These are phyloP conservation scores for Pantherophis alleghaniensis DNA, from an alignment of 2,797 vertebrate genomes.

Conservation along the genomic window DNA sequence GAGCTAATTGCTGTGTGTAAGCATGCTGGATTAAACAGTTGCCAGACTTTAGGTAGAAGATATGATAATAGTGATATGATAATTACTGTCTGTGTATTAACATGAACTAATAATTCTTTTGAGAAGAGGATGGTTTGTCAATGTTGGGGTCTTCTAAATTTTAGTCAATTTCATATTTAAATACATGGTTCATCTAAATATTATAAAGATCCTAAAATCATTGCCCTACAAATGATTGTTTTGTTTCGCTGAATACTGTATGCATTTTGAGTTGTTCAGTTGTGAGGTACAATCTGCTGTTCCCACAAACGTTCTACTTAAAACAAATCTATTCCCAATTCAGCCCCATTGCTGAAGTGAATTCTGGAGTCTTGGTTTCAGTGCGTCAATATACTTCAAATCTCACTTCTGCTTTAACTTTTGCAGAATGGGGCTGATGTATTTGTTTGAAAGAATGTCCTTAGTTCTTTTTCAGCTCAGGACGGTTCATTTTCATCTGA, in stretches of 20 bases:
- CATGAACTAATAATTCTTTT: background rate
- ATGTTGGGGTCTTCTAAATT: rapidly evolving
- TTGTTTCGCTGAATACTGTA: background rate
- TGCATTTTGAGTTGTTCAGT: background rate
- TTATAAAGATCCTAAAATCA: background rate
- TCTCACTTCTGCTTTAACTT: background rate
- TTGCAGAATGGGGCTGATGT: background rate
- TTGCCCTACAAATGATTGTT: background rate
- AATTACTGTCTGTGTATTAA: no score
- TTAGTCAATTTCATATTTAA: background rate
- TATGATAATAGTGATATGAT: rapidly evolving
- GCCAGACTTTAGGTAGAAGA: background rate
- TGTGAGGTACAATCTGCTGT: background rate
- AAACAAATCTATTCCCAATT: background rate
- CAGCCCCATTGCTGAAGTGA: background rate
- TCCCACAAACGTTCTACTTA: background rate
- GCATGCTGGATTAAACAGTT: background rate
- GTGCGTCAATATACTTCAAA: background rate
- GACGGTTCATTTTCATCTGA: background rate
- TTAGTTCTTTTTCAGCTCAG: background rate
- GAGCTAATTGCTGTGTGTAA: background rate
- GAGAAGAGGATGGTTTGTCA: background rate
- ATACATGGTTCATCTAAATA: background rate
- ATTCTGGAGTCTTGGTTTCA: background rate
- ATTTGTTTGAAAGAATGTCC: background rate